Base-by-base conservation (phyloP, 1,140 invertebrate species). In the Ceratina calcarata region DNA sequence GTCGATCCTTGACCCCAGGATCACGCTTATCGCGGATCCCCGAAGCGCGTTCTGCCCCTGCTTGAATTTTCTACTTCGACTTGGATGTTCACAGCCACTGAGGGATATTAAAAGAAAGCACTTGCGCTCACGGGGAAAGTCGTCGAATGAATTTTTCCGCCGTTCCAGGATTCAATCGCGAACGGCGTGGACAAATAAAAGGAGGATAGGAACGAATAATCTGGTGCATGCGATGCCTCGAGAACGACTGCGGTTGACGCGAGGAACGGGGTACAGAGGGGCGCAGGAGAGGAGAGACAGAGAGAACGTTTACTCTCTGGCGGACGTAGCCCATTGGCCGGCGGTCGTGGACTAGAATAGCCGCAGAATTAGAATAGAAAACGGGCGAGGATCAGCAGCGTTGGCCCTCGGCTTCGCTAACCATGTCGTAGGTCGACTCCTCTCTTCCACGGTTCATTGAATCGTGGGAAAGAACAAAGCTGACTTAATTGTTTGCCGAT, bases 291-390 rank as follows among this genome's bases (percentile, higher is more conserved):
- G 22, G 66, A 68, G 78, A 55, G 61, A 73, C 20, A 27, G 51
- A 15, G 16, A 24, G 37, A 79, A 3, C 12, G 62, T 66, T 81
- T 58, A 58, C 61, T 37, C 24, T 16, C 67, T 66, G 67, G 71
- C 71, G 73, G 73, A 86, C 70, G 81, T 78, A 83, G 80, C 80
- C 78, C 58, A 86, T 86, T 86, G 85, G 84, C 74, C 81, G 67
- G 24, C 78, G 79, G 75, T 68, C 84, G 70, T 60, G 61, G 78
- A 90, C 88, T 86, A 90, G 87, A 89, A 89, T 89, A 90, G 89
- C 84, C 64, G 65, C 71, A 55, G 79, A 89, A 89, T 89, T 87
- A 89, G 89, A 90, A 89, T 90, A 90, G 89, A 85, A 84, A 80
- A 84, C 80, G 62, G 55, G 22, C 85, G 74, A 80, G 61, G 72